Evolutionary conservation across 2,113 vertebrate genomes (phyloP).

Genomic region (Chelonoidis abingdonii): DNA sequence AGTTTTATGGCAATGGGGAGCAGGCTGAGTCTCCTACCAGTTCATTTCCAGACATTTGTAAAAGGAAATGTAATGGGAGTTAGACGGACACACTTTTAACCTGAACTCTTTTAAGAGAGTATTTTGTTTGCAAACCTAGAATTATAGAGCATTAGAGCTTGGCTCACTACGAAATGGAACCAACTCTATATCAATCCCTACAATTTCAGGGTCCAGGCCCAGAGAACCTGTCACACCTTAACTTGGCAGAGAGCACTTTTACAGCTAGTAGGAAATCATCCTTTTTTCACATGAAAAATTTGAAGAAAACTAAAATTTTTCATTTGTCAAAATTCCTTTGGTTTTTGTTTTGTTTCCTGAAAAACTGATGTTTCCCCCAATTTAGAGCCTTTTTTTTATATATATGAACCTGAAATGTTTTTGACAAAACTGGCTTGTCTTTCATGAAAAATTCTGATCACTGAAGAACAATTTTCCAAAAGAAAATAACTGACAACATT

Average conservation of each 20-base stretch:
- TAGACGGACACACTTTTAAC: background rate
- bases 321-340: background rate
- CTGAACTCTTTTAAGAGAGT: background rate
- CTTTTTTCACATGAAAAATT: background rate
- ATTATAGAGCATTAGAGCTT: background rate
- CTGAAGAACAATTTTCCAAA: background rate
- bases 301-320: background rate
- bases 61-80: slow-evolving; percentile 33
- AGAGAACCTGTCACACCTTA: background rate
- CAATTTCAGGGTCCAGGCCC: background rate
- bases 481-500: background rate
- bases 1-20: slow-evolving; percentile 19
- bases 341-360: background rate
- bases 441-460: background rate
- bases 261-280: background rate
- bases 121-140: background rate
- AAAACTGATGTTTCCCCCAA: accelerated
- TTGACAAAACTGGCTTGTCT: background rate
- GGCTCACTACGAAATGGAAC: background rate
- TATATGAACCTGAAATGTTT: background rate
- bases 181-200: background rate
- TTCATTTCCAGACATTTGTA: slow-evolving; percentile 62
- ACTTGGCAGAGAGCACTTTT: background rate
- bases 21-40: slow-evolving; percentile 51
- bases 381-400: background rate